Percentiles rank a stretch among this genome's conserved stretches.
phyloP scores from a whole-genome alignment of 1,140 invertebrate genomes.

The Drosophila malerkotliana region DNA sequence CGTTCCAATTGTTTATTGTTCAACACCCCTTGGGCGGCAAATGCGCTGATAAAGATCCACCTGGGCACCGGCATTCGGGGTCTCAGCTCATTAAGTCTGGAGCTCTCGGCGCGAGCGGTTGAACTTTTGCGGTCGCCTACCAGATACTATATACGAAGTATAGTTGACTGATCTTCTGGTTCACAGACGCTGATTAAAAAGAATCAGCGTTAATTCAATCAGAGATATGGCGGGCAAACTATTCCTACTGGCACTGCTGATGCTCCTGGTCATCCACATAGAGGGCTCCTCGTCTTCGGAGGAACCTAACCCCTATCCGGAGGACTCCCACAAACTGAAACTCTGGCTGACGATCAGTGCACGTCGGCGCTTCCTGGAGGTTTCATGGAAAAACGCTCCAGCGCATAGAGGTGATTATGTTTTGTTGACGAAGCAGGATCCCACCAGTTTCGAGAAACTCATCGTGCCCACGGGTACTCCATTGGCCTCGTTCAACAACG shows the following conservation, averaged over 20 bases:
- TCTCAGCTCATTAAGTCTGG: slow-evolving; percentile 21
- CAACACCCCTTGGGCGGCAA: slow-evolving; percentile 1
- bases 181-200: slow-evolving; percentile 58
- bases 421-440: slow-evolving; percentile 62
- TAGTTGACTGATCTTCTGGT: slow-evolving; percentile 14
- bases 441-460: slow-evolving; percentile 58
- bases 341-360: slow-evolving; percentile 81
- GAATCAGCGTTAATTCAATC: slow-evolving; percentile 66
- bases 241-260: slow-evolving; percentile 37
- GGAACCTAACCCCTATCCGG: slow-evolving; percentile 7
- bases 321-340: slow-evolving; percentile 25
- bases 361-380: slow-evolving; percentile 70
- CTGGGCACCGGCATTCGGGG: slow-evolving; percentile 8
- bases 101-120: slow-evolving; percentile 28
- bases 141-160: slow-evolving; percentile 10
- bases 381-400: slow-evolving; percentile 78
- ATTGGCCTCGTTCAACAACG: slow-evolving; percentile 51
- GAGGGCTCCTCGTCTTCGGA: slow-evolving; percentile 8
- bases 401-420: slow-evolving; percentile 55
- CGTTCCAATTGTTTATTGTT: slow-evolving; percentile 36
- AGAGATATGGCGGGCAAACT: slow-evolving; percentile 33
- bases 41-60: slow-evolving; percentile 24
- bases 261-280: not conserved
- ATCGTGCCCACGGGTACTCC: slow-evolving; percentile 47
- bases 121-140: slow-evolving; percentile 17